Base-by-base conservation (phyloP, 92 coral and sea anemone genomes). In the Porites cylindrica region DNA sequence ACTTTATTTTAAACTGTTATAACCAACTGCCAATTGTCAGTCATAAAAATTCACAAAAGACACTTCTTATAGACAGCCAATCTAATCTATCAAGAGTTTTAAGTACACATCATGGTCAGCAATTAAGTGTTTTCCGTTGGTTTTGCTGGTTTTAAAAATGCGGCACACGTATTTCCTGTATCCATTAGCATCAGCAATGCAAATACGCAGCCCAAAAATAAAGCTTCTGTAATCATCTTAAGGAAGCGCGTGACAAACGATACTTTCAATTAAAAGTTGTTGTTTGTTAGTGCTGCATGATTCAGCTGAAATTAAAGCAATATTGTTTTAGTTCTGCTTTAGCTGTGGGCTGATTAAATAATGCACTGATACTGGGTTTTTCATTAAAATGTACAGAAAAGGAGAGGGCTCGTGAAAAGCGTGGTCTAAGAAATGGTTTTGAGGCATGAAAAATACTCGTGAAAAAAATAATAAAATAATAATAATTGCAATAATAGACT, bases 141-240 rank as follows among this genome's bases (percentile, higher is more conserved):
- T 70, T 58, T 63, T 23, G 12, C 14, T 3, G 10, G 47, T 70
- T 70, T 70, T 38, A 38, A 38, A 70, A 71, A 58, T 51, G 19
- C 47, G 77, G 59, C 21, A 7, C 16, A 82, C 77, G 84, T 53
- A 58, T 51, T 82, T 70, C 86, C 86, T 56, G 69, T 82, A 38
- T 38, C 5, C 47, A 38, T 38, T 38, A 50, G 19, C 86, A 51
- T 70, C 78, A 54, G 64, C 51, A 51, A n/a, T 17, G 8, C 29
- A 2, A 43, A 58, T 58, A 24, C 3, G 29, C 38, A 9, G 29
- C 38, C 86, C 77, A 56, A 70, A 82, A 70, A 70, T 82, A 82
- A 29, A 69, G 78, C 65, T 70, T 82, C 2, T 32, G 78, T 82
- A 70, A 82, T 60, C 29, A 24, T 12, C 58, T 56, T 14, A 68